Base-by-base conservation (phyloP, 1,140 invertebrate genomes). In the Coelopa frigida region DNA sequence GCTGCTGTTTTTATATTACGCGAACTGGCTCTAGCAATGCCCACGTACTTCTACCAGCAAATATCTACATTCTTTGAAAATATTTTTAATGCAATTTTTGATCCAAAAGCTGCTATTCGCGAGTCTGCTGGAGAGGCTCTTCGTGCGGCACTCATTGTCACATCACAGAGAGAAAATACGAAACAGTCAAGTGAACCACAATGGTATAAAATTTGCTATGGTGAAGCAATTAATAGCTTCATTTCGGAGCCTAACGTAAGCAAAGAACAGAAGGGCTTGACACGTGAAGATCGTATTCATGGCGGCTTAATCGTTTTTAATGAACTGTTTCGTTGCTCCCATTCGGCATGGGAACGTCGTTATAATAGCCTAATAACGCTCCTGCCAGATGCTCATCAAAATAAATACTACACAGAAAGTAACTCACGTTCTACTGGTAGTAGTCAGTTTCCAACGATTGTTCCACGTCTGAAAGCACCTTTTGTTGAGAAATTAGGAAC, bases 21-120 rank as follows among this genome's bases (percentile, higher is more conserved):
- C 59, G 96, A 99, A 72, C 71, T 99, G 12, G 96, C 96, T 10
- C 83, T 93, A 14, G 89, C 89, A 11, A 92, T 95, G 72, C 94
- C 94, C 3, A 97, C 94, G 12, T 96, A 95, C 70, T 99, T 99
- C 70, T 98, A 96, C 67, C 94, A 98, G 73, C 91, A 96, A 78
- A 90, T 97, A 0, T 89, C 89, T 14, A 84, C 84, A 37, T 98
- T 98, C 70, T 98, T 98, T 70, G 94, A 98, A 49, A 78, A 89
- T 27, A 96, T 98, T 48, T 94, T 98, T 56, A 86, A 86, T 58
- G 90, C 91, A 3, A 81, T 98, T 23, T 80, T 87, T 46, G 94
- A 98, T 73, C 83, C 89, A 0, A 96, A 97, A 72, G 81, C 87
- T n/a, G 78, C 82, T 12, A 90, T 98, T 48, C 75, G 95, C 39